Evolutionary conservation across 2,888 invertebrate species (phyloP).

Genomic region (Callinectes sapidus): DNA sequence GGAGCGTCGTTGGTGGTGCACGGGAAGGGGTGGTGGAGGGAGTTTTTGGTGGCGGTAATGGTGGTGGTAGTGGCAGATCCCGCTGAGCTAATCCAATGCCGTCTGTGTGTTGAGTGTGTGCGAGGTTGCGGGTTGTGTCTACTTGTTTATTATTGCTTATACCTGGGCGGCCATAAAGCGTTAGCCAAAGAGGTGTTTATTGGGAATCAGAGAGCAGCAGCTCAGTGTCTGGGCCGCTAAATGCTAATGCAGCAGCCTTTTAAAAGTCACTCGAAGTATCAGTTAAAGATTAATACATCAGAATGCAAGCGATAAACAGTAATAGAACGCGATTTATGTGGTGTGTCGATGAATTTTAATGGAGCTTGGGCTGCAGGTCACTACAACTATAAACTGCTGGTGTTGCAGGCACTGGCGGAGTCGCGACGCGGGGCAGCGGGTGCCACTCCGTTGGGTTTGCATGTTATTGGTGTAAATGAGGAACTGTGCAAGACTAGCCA

Average conservation of each 20-base stretch:
- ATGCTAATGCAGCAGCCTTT: conserved; percentile 7
- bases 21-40: neutral
- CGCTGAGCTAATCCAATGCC: neutral
- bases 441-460: neutral
- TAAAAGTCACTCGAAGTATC: conserved; percentile 19
- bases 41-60: neutral
- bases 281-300: conserved; percentile 9
- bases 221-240: neutral
- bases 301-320: neutral
- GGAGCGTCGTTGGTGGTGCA: neutral
- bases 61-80: neutral
- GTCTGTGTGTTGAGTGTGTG: neutral
- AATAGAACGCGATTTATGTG: conserved; percentile 16
- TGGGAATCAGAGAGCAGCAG: neutral
- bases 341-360: neutral
- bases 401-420: neutral
- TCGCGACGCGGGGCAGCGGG: neutral
- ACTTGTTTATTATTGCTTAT: neutral
- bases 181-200: neutral
- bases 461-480: conserved; percentile 17
- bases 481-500: conserved; percentile 16
- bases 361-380: neutral
- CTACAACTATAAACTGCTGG: neutral
- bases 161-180: conserved; percentile 5
- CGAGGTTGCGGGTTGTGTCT: neutral